Evolutionary conservation across 2,113 vertebrate genomes (phyloP).

Genomic region (Tinamus guttatus): DNA sequence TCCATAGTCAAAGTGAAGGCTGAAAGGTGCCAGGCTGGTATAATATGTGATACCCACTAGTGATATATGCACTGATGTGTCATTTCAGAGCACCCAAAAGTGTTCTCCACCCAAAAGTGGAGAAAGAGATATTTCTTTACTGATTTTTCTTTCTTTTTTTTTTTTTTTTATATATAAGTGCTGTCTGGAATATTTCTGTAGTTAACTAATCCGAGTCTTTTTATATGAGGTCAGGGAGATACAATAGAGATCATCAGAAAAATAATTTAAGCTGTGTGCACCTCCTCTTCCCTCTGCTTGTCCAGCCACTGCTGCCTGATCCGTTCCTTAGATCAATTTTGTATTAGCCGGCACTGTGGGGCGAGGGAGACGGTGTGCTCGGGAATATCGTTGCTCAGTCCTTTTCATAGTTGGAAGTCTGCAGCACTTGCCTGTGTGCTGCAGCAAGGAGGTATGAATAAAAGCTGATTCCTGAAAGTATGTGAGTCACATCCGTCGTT

Average conservation of each 20-base stretch:
- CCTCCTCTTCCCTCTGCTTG: neutral
- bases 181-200: constrained; percentile 7
- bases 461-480: constrained; percentile 54
- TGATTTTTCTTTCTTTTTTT: neutral
- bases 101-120: constrained; percentile 2
- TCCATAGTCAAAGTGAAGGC: neutral
- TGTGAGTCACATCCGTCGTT: constrained; percentile 60
- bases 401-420: constrained; percentile 64
- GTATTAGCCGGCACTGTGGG: constrained; percentile 25
- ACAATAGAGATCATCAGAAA: constrained; percentile 12
- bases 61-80: neutral
- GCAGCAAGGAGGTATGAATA: constrained; percentile 53
- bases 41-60: neutral
- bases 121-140: neutral
- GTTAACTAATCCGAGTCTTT: constrained; percentile 18
- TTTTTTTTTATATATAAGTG: neutral
- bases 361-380: constrained; percentile 35
- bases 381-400: constrained; percentile 55
- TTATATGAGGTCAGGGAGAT: neutral
- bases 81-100: neutral
- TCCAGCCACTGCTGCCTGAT: constrained; percentile 36
- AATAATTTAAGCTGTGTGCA: neutral
- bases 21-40: neutral
- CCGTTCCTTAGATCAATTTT: constrained; percentile 64
- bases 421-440: constrained; percentile 53